These are phyloP conservation scores for Tyrannus savana DNA, from an alignment of 2,113 vertebrate species.

Conservation along the genomic window DNA sequence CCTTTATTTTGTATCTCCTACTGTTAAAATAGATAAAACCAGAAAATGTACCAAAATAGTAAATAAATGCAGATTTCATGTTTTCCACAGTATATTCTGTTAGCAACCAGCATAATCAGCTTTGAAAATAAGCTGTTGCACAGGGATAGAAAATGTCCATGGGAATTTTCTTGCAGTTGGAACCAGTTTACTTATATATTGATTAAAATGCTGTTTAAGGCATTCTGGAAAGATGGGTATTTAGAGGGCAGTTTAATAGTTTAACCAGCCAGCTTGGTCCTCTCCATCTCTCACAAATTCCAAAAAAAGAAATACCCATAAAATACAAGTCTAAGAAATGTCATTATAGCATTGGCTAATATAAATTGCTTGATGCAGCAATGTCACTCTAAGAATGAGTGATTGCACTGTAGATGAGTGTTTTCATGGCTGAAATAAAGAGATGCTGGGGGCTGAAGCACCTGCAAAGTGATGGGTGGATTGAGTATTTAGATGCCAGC, in stretches of 20 bases:
- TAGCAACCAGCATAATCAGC: not conserved
- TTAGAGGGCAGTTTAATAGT: not conserved
- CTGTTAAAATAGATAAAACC: not conserved
- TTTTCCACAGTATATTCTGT: not conserved
- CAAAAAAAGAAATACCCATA: not conserved
- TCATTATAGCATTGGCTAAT: slow-evolving; percentile 30
- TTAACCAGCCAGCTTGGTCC: not conserved
- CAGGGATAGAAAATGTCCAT: not conserved
- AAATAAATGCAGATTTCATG: not conserved
- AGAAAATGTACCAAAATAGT: not conserved
- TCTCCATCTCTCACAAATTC: not conserved
- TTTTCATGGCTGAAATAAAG: slow-evolving; percentile 32
- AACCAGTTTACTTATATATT: not conserved
- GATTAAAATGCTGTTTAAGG: slow-evolving; percentile 23
- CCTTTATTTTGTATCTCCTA: not conserved
- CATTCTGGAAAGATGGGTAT: not conserved
- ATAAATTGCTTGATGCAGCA: slow-evolving; percentile 3
- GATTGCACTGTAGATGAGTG: not conserved
- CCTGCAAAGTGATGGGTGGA: not conserved
- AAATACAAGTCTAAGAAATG: slow-evolving; percentile 12
- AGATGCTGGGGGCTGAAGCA: not conserved
- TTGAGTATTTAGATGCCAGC: not conserved
- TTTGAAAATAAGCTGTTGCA: not conserved
- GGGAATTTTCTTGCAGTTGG: not conserved
- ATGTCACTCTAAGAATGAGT: slow-evolving; percentile 36